Conservation (phyloP, 2,888 invertebrate species). For the Cryptophagus acutangulus region DNA sequence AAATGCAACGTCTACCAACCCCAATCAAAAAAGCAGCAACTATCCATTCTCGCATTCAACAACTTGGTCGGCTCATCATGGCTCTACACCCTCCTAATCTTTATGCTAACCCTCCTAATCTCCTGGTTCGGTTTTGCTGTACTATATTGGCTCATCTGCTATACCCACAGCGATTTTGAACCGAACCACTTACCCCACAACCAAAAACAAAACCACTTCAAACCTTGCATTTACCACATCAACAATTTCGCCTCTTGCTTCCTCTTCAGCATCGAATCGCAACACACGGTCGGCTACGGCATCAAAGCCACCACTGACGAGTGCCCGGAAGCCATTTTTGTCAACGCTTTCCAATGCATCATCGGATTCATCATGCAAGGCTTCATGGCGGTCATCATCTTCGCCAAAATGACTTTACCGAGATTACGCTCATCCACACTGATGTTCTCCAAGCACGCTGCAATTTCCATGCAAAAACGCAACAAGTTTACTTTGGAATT, state of each 20-base stretch:
- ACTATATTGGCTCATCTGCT: slow-evolving; percentile 83
- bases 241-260: slow-evolving; percentile 84
- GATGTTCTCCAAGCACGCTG: slow-evolving; percentile 81
- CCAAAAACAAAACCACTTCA: slow-evolving; percentile 53
- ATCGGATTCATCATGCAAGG: slow-evolving; percentile 44
- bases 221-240: slow-evolving; percentile 80
- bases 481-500: slow-evolving; percentile 81
- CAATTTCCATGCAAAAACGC: slow-evolving; percentile 74
- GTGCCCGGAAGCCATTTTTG: slow-evolving; percentile 84
- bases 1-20: slow-evolving; percentile 27
- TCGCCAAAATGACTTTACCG: slow-evolving; percentile 89
- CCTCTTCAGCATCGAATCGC: slow-evolving; percentile 89
- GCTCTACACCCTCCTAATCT: slow-evolving; percentile 56
- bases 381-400: slow-evolving; percentile 74
- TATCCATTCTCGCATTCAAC: slow-evolving; percentile 36
- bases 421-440: slow-evolving; percentile 87
- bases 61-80: slow-evolving; percentile 31
- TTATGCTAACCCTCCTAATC: slow-evolving; percentile 77
- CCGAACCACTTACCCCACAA: slow-evolving; percentile 53
- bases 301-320: slow-evolving; percentile 77
- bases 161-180: slow-evolving; percentile 78
- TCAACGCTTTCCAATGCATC: slow-evolving; percentile 89
- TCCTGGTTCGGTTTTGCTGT: slow-evolving; percentile 83
- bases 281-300: slow-evolving; percentile 88
- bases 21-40: slow-evolving; percentile 50